Conservation (phyloP, 2,797 vertebrate species). For the Tragelaphus eurycerus region DNA sequence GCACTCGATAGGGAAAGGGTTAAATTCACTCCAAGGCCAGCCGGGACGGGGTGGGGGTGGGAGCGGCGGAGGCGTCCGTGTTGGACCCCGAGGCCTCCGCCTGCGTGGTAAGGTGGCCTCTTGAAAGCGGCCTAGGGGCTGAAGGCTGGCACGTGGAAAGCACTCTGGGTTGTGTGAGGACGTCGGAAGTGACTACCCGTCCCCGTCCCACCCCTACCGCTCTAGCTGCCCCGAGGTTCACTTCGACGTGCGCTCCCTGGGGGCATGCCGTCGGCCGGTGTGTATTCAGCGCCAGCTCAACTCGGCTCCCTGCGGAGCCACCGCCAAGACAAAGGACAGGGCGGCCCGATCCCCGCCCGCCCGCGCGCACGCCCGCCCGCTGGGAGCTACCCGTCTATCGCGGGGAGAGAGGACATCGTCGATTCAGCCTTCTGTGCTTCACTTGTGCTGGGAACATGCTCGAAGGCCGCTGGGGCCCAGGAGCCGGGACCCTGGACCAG, state of each 20-base stretch:
- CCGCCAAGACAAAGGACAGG: conserved; percentile 10
- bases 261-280: background rate
- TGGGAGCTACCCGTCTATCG: conserved; percentile 31
- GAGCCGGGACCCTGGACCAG: background rate
- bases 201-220: background rate
- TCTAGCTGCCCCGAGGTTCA: background rate
- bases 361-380: background rate
- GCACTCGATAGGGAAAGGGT: background rate
- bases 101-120: background rate
- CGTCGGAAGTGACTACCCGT: background rate
- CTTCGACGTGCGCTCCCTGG: conserved; percentile 13
- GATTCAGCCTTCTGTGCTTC: background rate
- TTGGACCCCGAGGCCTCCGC: background rate
- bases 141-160: background rate
- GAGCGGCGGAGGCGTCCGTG: background rate
- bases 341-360: background rate
- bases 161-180: background rate
- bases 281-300: background rate
- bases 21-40: background rate
- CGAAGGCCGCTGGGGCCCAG: background rate
- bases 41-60: background rate
- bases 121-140: background rate
- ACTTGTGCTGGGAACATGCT: background rate
- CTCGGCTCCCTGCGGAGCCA: background rate
- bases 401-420: background rate